Evolutionary conservation across 2,113 vertebrate genomes (phyloP), one percentile per base, ranked within the genome.

Genomic region (Penelope pileata): DNA sequence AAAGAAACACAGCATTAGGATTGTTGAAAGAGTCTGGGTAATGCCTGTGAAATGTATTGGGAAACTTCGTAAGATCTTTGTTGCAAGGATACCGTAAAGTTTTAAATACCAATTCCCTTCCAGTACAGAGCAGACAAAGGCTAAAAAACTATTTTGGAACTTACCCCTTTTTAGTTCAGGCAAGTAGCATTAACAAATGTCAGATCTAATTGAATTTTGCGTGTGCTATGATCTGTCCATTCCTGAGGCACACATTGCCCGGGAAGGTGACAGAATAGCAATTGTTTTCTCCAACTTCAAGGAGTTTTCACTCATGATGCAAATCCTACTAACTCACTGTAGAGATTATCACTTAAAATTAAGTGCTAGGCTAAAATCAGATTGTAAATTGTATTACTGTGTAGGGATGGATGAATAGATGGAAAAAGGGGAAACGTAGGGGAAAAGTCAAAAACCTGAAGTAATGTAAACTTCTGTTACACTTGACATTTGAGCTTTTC

Each of bases 401-500:
- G 7, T 60, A 4, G n/a, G n/a, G n/a, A n/a, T 2, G 2, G 63
- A 47, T 63, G 29, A 43, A 50, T 7, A 26, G 24, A 22, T 6
- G 34, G 17, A 13, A 45, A 72, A 56, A 79, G 45, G 81, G 30
- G 70, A 82, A 70, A 24, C 13, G 16, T 1, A 9, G 70, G 45
- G 26, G 78, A 93, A 54, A 91, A 95, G 73, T 86, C 18, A 92
- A 95, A 95, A 92, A 91, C 19, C 53, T 93, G 64, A 91, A 94
- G 66, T 95, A 90, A 92, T 91, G n/a, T 59, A 81, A 91, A 95
- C 64, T 94, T 91, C 73, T 86, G 50, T 94, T 95, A 51, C 50
- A 72, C 72, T 94, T 94, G 86, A 96, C 82, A 95, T 90, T 94
- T 96, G 81, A 82, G 83, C 88, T 95, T 91, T 88, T 82, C 63